A percentile compares a stretch with the other conserved stretches of the same genome.
Conservation (phyloP, 2,888 invertebrate genomes). For the Microctonus aethiopoides region DNA sequence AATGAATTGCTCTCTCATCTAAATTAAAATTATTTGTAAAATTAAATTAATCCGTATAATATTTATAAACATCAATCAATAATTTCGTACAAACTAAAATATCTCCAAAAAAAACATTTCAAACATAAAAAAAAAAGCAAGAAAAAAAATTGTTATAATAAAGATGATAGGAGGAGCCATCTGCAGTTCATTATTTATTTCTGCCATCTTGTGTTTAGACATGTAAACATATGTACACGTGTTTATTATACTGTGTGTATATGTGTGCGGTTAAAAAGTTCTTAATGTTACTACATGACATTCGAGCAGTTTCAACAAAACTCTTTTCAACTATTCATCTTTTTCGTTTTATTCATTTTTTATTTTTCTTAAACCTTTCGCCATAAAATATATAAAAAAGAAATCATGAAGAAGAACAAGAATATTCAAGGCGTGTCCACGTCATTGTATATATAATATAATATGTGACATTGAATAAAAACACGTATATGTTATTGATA, state of each 20-base stretch:
- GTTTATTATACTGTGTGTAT: constrained; percentile 14
- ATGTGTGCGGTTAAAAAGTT: background rate
- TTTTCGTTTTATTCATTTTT: background rate
- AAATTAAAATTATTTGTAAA: too few relatives aligned
- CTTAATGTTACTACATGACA: background rate
- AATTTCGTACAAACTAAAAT: too few relatives aligned
- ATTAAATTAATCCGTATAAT: too few relatives aligned
- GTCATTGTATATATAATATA: background rate
- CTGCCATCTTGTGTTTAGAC: constrained; percentile 30
- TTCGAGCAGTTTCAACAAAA: background rate
- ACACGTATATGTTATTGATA: background rate
- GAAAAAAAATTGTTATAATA: constrained; percentile 21
- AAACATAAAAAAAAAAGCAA: background rate
- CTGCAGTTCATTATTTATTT: constrained; percentile 34
- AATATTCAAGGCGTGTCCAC: constrained; percentile 5
- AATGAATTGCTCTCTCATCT: too few relatives aligned
- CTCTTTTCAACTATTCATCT: background rate
- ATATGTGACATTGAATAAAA: too few relatives aligned
- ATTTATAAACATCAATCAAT: too few relatives aligned
- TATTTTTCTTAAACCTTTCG: background rate
- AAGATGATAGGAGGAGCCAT: background rate
- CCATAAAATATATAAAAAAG: background rate
- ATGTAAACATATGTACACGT: background rate
- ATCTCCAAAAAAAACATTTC: background rate
- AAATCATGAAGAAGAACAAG: background rate